Percentiles rank a stretch among this genome's conserved stretches.
These are phyloP conservation scores for Amphibalanus amphitrite DNA, from an alignment of 1,140 invertebrate species.

Conservation along the genomic window DNA sequence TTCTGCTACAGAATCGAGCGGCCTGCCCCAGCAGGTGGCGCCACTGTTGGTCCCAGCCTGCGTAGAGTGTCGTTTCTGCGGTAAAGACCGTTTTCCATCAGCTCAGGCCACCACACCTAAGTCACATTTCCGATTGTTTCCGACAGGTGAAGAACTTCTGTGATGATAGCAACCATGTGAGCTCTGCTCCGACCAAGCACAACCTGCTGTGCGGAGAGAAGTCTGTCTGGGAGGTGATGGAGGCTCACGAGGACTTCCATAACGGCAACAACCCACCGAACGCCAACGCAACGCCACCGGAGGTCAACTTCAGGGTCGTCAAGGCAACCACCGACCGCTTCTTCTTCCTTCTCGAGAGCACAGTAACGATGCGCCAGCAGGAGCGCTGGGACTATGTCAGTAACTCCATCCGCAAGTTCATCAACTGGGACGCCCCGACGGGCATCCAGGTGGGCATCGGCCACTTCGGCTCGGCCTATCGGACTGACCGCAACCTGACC, in stretches of 20 bases:
- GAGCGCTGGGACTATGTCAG: slow-evolving; percentile 39
- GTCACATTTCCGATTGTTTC: not conserved
- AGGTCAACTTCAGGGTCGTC: not conserved
- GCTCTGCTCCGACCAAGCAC: slow-evolving; percentile 26
- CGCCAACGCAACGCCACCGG: not conserved
- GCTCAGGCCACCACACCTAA: not conserved
- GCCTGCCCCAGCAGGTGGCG: too few species aligned
- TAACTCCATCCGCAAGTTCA: slow-evolving; percentile 36
- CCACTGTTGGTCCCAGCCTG: too few species aligned
- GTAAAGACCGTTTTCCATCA: too few species aligned
- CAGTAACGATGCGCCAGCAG: not conserved
- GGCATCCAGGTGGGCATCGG: slow-evolving; percentile 22
- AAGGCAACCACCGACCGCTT: not conserved
- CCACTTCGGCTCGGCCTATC: slow-evolving; percentile 15
- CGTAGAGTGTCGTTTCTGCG: too few species aligned
- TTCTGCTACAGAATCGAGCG: too few species aligned
- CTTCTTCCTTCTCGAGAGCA: slow-evolving; percentile 3
- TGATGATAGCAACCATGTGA: slow-evolving; percentile 20
- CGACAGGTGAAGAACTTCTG: slow-evolving; percentile 19
- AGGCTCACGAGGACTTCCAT: slow-evolving; percentile 20
- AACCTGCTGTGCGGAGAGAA: slow-evolving; percentile 22
- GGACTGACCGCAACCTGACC: slow-evolving; percentile 16
- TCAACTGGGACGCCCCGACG: slow-evolving; percentile 22
- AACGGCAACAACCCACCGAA: slow-evolving; percentile 8
- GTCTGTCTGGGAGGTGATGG: slow-evolving; percentile 21